Conservation (phyloP, 37 sponge, comb jelly and placozoan genomes). For the Oopsacas minuta region DNA sequence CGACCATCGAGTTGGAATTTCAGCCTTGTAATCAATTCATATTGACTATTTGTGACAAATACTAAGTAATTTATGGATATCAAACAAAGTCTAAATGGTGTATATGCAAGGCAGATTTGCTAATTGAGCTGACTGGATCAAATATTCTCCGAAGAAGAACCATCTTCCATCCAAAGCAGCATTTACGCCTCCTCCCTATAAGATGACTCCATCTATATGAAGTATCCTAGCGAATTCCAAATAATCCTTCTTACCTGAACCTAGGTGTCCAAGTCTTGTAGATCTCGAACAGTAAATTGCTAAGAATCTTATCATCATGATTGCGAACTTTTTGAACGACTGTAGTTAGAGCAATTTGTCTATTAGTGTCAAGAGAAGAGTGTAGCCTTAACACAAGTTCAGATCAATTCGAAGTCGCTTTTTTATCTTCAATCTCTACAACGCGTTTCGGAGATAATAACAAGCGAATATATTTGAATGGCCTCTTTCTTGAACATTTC, state of each 20-base stretch:
- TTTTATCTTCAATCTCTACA: neutral
- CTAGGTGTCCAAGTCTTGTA: conserved; percentile 17
- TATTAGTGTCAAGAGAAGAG: conserved; percentile 12
- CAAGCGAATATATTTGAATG: neutral
- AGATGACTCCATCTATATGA: conserved; percentile 8
- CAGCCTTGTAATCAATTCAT: neutral
- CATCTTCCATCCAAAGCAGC: conserved; percentile 6
- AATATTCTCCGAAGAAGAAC: neutral
- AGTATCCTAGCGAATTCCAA: conserved; percentile 10
- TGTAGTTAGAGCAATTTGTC: conserved; percentile 11
- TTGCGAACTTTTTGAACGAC: neutral
- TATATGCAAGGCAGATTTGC: neutral
- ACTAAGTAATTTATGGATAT: neutral
- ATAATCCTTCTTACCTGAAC: neutral
- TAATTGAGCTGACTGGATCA: conserved; percentile 10
- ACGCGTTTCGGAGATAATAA: conserved; percentile 9
- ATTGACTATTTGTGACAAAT: conserved; percentile 8
- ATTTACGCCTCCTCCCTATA: neutral
- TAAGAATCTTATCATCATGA: neutral
- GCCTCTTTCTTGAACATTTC: neutral
- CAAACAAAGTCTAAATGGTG: conserved; percentile 14
- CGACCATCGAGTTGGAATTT: conserved; percentile 19
- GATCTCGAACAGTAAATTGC: conserved; percentile 6
- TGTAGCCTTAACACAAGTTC: neutral
- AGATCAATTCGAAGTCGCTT: neutral